Conservation (phyloP, 2,797 vertebrate species). For the Betta splendens region DNA sequence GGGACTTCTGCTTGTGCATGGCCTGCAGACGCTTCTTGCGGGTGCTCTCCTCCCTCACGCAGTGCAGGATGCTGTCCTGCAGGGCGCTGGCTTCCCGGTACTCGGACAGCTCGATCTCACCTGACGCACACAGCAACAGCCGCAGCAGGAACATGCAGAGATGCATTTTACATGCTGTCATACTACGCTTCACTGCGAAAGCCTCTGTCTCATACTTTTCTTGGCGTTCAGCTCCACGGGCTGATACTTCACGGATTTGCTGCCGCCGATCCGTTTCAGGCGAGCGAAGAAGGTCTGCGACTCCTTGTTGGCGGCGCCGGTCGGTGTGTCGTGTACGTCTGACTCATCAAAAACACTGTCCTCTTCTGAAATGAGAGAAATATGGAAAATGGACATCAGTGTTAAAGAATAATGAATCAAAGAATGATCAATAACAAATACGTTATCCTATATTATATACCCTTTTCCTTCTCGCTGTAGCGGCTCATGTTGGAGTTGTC, state of each 20-base stretch:
- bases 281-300: conserved; percentile 99
- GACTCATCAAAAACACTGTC: conserved; percentile 99
- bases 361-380: conserved; percentile 84
- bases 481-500: conserved; percentile 99
- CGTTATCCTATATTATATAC: no score
- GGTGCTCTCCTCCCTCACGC: conserved; percentile 93
- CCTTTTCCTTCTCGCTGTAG: conserved; percentile 99
- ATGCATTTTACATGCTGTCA: conserved; percentile 11
- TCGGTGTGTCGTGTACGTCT: conserved; percentile 98
- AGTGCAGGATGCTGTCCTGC: conserved; percentile 96
- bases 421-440: no score
- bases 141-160: conserved; percentile 20
- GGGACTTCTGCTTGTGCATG: conserved; percentile 97
- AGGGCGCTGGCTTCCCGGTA: conserved; percentile 92
- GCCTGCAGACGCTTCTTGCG: conserved; percentile 96
- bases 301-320: conserved; percentile 95
- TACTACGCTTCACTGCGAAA: conserved; percentile 29
- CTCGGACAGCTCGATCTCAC: conserved; percentile 98
- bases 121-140: conserved; percentile 68
- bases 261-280: conserved; percentile 97
- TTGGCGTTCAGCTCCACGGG: conserved; percentile 97
- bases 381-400: conserved; percentile 18
- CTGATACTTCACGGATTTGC: conserved; percentile 99
- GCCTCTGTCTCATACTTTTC: conserved; percentile 89
- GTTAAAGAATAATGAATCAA: no score